Base-by-base conservation (phyloP, 2,888 invertebrate species). In the Epinotia nisella region DNA sequence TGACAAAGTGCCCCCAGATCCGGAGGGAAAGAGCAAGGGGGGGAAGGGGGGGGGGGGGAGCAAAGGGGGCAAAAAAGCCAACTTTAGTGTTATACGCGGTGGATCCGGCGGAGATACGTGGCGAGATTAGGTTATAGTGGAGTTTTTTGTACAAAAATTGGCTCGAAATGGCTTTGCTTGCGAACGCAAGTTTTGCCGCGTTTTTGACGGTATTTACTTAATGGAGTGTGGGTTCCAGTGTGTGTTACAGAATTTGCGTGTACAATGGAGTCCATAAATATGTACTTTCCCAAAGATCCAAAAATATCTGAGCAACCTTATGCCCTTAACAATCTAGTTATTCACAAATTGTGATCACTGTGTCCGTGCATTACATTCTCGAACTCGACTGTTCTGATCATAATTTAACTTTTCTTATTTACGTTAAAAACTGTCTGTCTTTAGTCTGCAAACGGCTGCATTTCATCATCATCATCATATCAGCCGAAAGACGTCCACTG, bases 1-100 rank as follows among this genome's bases (percentile, higher is more conserved):
- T 72, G 71, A 72, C 71, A 72, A 72, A 72, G 71, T 72, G 71
- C 71, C 65, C 71, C 49, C 35, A 49, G 71, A 61, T 61, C 66
- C 66, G 67, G 21, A 41, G 3, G 35, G 58, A 49, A 41, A 41
- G 35, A 41, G 65, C 21, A 11, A 9, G 2, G 24, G 41, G 41
- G n/a, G 19, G 58, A 13, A 53, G 19, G 19, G 59, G n/a, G n/a
- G n/a, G n/a, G n/a, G n/a, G n/a, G 29, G 45, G 9, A 45, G 45
- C 11, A 45, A 24, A 19, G 62, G 17, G 56, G 35, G 62, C 49
- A 70, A 71, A 66, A 71, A 71, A 66, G 71, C 65, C 59, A 71
- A 71, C 71, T 71, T 66, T 71, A 66, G 71, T 71, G 65, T 71
- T 70, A 70, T 65, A 71, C 70, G 70, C 62, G 62, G 61, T 62